These are phyloP conservation scores for Cryptomyrus ogoouensis DNA, from an alignment of 2,113 vertebrate genomes.

Conservation along the genomic window DNA sequence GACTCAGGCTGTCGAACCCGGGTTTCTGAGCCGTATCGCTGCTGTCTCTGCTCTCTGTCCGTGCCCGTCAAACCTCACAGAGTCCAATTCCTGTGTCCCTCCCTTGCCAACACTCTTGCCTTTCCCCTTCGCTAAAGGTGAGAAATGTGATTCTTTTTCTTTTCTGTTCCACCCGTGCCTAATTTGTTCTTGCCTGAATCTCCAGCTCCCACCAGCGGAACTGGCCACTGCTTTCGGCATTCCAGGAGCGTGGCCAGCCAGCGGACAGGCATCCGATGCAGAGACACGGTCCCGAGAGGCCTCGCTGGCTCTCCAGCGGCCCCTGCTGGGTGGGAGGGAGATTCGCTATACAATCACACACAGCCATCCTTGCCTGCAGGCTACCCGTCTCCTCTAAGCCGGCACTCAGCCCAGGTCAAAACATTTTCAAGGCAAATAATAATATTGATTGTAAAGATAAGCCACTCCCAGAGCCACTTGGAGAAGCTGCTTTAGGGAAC, in stretches of 20 bases:
- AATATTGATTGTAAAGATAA: neutral
- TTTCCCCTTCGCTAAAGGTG: neutral
- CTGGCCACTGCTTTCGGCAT: conserved; percentile 37
- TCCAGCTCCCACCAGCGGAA: neutral
- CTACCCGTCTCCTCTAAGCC: neutral
- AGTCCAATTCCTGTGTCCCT: neutral
- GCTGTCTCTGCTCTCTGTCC: neutral
- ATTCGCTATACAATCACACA: conserved; percentile 1
- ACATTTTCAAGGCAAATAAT: conserved; percentile 15
- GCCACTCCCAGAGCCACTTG: neutral
- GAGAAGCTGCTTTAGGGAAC: neutral
- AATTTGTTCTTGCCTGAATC: neutral
- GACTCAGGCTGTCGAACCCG: neutral
- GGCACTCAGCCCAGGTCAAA: conserved; percentile 11
- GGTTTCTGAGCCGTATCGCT: neutral
- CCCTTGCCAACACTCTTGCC: neutral
- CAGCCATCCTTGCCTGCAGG: neutral
- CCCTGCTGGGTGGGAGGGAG: conserved; percentile 48
- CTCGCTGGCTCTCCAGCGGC: conserved; percentile 51
- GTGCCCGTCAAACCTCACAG: neutral
- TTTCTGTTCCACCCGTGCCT: neutral
- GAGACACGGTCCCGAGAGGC: conserved; percentile 44
- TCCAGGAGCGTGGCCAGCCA: conserved; percentile 43
- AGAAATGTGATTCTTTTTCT: neutral
- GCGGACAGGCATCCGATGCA: conserved; percentile 54